phyloP scores from a whole-genome alignment of 2,888 invertebrate genomes.

The Spicauda simplicius region DNA sequence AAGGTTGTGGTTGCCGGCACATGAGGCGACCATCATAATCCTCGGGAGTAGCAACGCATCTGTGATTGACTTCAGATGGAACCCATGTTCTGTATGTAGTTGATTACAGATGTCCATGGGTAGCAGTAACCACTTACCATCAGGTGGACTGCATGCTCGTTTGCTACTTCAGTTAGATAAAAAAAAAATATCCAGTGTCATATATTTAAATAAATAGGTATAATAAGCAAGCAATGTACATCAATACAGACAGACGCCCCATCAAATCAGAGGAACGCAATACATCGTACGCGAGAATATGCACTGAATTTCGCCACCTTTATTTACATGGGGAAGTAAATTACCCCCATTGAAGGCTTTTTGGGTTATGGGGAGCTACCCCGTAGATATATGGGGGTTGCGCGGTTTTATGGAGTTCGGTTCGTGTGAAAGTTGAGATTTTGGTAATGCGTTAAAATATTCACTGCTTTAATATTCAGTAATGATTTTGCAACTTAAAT shows the following conservation, averaged over 20 bases:
- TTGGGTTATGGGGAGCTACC: constrained; percentile 37
- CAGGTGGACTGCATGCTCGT: too few relatives aligned
- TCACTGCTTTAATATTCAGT: background rate
- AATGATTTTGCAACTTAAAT: background rate
- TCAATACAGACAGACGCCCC: background rate
- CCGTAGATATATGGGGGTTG: constrained; percentile 37
- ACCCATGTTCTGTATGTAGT: too few relatives aligned
- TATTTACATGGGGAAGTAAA: constrained; percentile 42
- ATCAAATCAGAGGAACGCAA: background rate
- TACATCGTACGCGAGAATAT: constrained; percentile 33
- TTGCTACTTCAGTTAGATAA: too few relatives aligned
- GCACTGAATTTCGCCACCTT: constrained; percentile 39
- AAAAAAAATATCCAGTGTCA: too few relatives aligned
- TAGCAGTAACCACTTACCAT: too few relatives aligned
- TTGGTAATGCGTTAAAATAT: constrained; percentile 9
- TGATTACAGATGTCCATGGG: too few relatives aligned
- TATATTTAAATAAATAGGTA: too few relatives aligned
- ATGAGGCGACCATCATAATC: too few relatives aligned
- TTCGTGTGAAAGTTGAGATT: constrained; percentile 17
- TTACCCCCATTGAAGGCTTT: constrained; percentile 41
- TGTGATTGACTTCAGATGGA: too few relatives aligned
- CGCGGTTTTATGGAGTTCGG: constrained; percentile 27
- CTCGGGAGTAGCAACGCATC: too few relatives aligned
- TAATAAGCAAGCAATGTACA: constrained; percentile 20
- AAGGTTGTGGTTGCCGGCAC: too few relatives aligned